phyloP scores from a whole-genome alignment of 2,797 vertebrate genomes.

The Poecilia wingei region DNA sequence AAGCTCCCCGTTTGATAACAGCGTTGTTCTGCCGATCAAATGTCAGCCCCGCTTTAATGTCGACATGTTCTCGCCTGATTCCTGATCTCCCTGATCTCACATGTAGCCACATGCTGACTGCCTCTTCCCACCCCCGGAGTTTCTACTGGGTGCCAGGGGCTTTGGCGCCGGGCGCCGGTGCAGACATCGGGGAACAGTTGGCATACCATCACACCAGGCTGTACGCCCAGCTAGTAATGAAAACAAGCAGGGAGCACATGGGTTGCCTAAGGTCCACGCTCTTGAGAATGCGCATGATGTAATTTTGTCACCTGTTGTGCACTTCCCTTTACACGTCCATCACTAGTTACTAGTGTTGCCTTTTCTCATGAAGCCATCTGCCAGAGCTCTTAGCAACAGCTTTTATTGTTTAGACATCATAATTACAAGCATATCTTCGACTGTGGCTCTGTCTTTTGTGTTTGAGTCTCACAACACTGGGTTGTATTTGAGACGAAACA shows the following conservation, averaged over 20 bases:
- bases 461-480: slow-evolving; percentile 24
- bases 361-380: slow-evolving; percentile 42
- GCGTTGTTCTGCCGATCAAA: slow-evolving; percentile 40
- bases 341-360: slow-evolving; percentile 44
- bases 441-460: slow-evolving; percentile 11
- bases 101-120: slow-evolving; percentile 57
- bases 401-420: slow-evolving; percentile 31
- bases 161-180: slow-evolving; percentile 79
- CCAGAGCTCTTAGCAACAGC: slow-evolving; percentile 28
- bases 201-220: slow-evolving; percentile 80
- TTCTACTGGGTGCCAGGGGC: slow-evolving; percentile 72
- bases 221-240: slow-evolving; percentile 81
- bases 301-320: slow-evolving; percentile 65
- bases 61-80: slow-evolving; percentile 32
- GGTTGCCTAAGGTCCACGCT: slow-evolving; percentile 76
- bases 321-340: slow-evolving; percentile 59
- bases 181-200: slow-evolving; percentile 85
- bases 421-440: slow-evolving; percentile 7
- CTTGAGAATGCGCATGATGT: slow-evolving; percentile 53
- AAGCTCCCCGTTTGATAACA: slow-evolving; percentile 36
- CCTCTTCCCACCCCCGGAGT: slow-evolving; percentile 61
- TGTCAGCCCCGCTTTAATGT: slow-evolving; percentile 45
- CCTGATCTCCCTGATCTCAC: slow-evolving; percentile 45
- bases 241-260: slow-evolving; percentile 72
- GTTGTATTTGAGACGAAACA: slow-evolving; percentile 12